phyloP scores from a whole-genome alignment of 2,113 vertebrate species.

The Pseudopodoces humilis region DNA sequence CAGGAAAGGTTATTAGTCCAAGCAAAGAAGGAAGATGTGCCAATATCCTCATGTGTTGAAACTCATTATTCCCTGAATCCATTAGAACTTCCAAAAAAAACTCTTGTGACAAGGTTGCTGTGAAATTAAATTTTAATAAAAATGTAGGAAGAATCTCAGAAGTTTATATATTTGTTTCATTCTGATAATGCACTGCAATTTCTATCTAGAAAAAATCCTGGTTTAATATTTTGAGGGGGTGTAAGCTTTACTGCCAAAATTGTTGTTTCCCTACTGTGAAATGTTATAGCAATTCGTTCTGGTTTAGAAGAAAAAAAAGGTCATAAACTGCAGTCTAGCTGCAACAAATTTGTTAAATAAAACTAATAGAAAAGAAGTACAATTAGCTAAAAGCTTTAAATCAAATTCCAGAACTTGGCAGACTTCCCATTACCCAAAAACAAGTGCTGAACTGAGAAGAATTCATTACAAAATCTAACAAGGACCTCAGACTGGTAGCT shows the following conservation, averaged over 20 bases:
- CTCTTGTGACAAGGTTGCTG: rapidly evolving
- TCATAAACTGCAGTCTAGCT: background rate
- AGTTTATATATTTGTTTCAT: background rate
- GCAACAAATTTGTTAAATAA: slow-evolving; percentile 22
- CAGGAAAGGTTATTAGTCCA: background rate
- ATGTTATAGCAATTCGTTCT: background rate
- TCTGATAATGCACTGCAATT: background rate
- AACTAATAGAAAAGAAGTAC: slow-evolving; percentile 27
- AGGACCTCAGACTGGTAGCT: background rate
- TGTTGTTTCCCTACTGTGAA: background rate
- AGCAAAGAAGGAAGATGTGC: background rate
- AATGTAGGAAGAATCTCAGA: background rate
- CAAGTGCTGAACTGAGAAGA: background rate
- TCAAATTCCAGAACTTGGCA: slow-evolving; percentile 16
- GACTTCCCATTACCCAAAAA: background rate
- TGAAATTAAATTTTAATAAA: background rate
- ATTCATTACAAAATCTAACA: background rate
- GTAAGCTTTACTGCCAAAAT: background rate
- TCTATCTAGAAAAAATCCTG: background rate
- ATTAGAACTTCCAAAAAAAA: background rate
- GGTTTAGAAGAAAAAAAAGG: slow-evolving; percentile 19
- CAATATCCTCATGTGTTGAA: background rate
- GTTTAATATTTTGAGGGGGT: background rate
- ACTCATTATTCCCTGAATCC: background rate
- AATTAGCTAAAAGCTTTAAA: slow-evolving; percentile 58